Conservation (phyloP, 2,888 invertebrate genomes). For the Oscheius myriophilus region DNA sequence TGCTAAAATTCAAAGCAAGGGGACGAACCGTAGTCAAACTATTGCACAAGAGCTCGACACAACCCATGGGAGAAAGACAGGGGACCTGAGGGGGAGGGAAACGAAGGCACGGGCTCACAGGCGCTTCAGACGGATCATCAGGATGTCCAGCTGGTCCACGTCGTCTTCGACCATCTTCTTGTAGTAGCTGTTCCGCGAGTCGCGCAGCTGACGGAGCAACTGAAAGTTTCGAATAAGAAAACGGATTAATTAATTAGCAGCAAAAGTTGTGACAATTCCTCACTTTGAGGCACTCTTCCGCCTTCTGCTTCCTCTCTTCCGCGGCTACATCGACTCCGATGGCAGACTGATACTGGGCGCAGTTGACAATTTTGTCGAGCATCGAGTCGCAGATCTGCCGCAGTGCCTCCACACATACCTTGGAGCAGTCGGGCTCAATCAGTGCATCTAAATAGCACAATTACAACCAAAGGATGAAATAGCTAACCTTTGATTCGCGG, state of each 20-base stretch:
- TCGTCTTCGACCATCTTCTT: constrained; percentile 23
- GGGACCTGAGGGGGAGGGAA: no score
- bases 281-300: constrained; percentile 42
- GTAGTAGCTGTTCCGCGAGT: constrained; percentile 21
- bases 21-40: no score
- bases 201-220: constrained; percentile 15
- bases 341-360: constrained; percentile 2
- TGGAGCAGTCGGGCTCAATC: not conserved
- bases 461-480: not conserved
- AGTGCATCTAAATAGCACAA: constrained; percentile 16
- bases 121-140: constrained; percentile 19
- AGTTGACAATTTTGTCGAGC: constrained; percentile 16
- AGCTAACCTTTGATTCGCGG: constrained; percentile 16
- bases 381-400: constrained; percentile 10
- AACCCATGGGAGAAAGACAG: no score
- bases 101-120: not conserved
- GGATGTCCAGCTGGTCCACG: constrained; percentile 10
- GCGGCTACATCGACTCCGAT: constrained; percentile 48
- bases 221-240: constrained; percentile 6
- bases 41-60: no score
- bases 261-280: no score
- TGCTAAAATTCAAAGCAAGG: no score
- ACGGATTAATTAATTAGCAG: no score
- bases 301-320: constrained; percentile 45
- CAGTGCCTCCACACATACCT: constrained; percentile 13